Evolutionary conservation across 1,140 invertebrate genomes (phyloP), one percentile per base, ranked within the genome.

Genomic region (Harpegnathos saltator): DNA sequence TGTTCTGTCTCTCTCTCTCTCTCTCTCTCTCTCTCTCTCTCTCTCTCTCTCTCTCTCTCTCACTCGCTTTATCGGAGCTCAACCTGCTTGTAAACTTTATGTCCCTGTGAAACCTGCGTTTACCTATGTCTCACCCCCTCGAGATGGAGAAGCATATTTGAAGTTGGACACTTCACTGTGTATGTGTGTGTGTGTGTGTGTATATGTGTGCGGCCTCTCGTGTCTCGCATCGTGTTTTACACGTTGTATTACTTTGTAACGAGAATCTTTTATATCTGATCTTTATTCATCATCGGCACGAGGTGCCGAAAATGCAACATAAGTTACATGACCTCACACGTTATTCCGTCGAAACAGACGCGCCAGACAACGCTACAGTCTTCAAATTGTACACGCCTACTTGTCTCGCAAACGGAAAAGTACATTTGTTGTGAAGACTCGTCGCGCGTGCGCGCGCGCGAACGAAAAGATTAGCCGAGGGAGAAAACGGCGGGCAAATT

Each of bases 61-160:
- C 38, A 9, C 9, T 44, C 38, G 9, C 38, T 44, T 11, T 44
- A 33, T 22, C 22, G 56, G 22, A 61, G 22, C n/a, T 4, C 63
- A 66, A 66, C 61, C 19, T 66, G 62, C 62, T 17, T 77, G 73
- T 77, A 80, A 80, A 80, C 54, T 80, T 80, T 24, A 3, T 44
- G 38, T 9, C 19, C 73, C n/a, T 69, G 65, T 33, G 38, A 71
- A 80, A 80, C 52, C 22, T 48, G 52, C 65, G 38, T 80, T 71
- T 69, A 38, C 44, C 52, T n/a, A 22, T 9, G 73, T 22, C 48
- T 56, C 29, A 22, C 19, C 50, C n/a, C 5, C 19, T 65, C 61
- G 26, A 48, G 74, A 66, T 56, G 54, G 62, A 44, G 63, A 44
- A 38, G 19, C 54, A 62, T 77, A 66, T 50, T 66, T 54, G 62